Evolutionary conservation across 2,888 invertebrate species (phyloP), one percentile per base, ranked within the genome.

Genomic region (Synergus umbraculus): DNA sequence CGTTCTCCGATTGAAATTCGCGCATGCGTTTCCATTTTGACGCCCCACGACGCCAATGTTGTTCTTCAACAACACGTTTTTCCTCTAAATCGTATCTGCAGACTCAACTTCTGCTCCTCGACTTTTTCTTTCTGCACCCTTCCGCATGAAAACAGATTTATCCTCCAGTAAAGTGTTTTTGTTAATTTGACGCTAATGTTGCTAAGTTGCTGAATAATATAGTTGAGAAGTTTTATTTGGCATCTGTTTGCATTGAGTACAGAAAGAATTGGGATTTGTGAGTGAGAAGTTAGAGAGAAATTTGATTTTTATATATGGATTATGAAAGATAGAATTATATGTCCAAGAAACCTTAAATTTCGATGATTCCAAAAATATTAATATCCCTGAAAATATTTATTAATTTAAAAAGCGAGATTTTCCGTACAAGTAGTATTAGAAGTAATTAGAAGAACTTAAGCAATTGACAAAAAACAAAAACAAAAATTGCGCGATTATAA

Each of bases 21-120:
- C 90, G 90, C 88, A 84, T 88, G 90, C 90, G 90, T 73, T 73
- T 10, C 9, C 1, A 73, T 73, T 73, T 85, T 43, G n/a, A 73
- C n/a, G 54, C 29, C 13, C 9, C n/a, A 54, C 73, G 54, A 15
- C 29, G 8, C 37, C 37, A 37, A 54, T 54, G 54, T 73, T n/a
- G 9, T 41, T 54, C 37, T 37, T n/a, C n/a, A n/a, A 54, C n/a
- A 49, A 29, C 67, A 22, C 73, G 49, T 37, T 49, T 29, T 54
- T 73, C 9, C 9, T 73, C 15, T 49, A 15, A 54, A 54, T 67
- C 12, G 12, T 8, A 22, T 67, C 43, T 46, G 18, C 29, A 15
- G 12, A 22, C 29, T 13, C 41, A 9, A 18, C 10, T 58, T 58
- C 12, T 63, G 22, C 60, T 22, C 43, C 18, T 18, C 66, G 13